phyloP scores from a whole-genome alignment of 2,888 invertebrate species.

The Rotaria macrura region DNA sequence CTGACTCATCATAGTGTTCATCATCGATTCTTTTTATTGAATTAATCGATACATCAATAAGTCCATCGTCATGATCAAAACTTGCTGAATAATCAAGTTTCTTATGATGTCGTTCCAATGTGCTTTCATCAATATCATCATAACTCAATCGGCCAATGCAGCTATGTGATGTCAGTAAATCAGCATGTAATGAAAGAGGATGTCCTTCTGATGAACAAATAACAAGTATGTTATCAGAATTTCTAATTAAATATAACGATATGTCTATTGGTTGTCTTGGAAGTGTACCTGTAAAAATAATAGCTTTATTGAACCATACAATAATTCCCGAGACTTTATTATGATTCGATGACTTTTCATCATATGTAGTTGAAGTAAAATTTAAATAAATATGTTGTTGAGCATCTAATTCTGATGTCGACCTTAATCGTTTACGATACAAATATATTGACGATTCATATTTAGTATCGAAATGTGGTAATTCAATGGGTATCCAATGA shows the following conservation, averaged over 20 bases:
- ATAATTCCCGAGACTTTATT: not conserved
- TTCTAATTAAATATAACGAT: not conserved
- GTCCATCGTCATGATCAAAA: not conserved
- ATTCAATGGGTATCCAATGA: not conserved
- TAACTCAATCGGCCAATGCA: not conserved
- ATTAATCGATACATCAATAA: not conserved
- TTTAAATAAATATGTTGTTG: not conserved
- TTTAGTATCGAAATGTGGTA: not conserved
- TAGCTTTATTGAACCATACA: not conserved
- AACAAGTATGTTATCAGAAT: not conserved
- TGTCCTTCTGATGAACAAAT: not conserved
- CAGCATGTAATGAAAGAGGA: not conserved
- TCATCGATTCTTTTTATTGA: not conserved
- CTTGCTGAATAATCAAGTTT: not conserved
- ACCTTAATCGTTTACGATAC: slow-evolving; percentile 7
- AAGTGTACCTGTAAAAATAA: not conserved
- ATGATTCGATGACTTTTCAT: not conserved
- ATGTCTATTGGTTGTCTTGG: not conserved
- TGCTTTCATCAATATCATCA: not conserved
- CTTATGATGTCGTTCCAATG: not conserved
- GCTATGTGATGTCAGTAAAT: not conserved
- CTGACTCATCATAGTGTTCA: not conserved
- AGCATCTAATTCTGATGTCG: not conserved
- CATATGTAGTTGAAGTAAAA: not conserved
- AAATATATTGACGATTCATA: not conserved